Conservation (phyloP, 37 sponge, comb jelly and placozoan genomes). For the Chondrosia reniformis region DNA sequence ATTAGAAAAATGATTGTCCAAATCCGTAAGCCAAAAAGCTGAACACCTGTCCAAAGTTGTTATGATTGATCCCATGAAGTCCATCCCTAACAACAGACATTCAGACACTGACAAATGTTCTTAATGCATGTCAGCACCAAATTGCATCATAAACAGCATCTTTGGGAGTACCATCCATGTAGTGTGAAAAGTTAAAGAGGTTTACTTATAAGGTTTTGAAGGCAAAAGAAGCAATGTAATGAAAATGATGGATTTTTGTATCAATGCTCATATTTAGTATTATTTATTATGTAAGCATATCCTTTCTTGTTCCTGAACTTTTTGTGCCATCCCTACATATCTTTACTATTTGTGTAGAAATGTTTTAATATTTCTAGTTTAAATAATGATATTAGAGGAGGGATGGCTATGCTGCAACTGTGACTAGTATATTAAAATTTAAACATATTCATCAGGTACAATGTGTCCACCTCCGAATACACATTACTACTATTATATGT, state of each 20-base stretch:
- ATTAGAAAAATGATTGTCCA: not conserved
- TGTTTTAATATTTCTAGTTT: not conserved
- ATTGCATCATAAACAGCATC: not conserved
- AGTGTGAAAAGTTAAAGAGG: not conserved
- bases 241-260: not conserved
- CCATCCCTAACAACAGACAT: not conserved
- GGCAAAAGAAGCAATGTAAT: not conserved
- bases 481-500: too few species aligned
- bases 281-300: not conserved
- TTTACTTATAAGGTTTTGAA: not conserved
- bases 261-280: not conserved
- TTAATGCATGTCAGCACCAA: not conserved
- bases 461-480: too few species aligned
- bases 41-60: not conserved
- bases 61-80: not conserved
- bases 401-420: not conserved
- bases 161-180: not conserved
- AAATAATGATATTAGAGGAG: not conserved
- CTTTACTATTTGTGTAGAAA: too few species aligned
- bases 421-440: not conserved
- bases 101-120: not conserved
- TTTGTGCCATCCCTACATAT: not conserved
- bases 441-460: too few species aligned
- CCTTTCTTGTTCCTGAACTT: not conserved
- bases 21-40: conserved; percentile 2